Evolutionary conservation across 1,140 invertebrate species (phyloP).

Genomic region (Drosophila melanogaster): DNA sequence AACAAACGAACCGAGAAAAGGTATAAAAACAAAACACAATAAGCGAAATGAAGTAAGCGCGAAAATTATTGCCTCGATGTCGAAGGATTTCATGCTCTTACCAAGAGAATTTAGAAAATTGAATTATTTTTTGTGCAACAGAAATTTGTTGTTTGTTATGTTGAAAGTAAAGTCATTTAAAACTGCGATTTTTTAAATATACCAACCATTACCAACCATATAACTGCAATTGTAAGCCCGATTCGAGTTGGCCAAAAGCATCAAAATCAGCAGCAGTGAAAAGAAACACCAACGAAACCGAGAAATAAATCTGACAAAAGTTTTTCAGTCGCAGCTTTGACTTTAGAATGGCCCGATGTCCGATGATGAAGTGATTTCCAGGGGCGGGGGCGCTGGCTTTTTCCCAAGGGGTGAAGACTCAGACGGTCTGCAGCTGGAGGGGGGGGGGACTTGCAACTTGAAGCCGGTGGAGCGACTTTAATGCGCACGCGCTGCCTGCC

Average conservation of each 20-base stretch:
- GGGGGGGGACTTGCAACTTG: slow-evolving; percentile 8
- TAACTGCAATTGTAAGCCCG: slow-evolving; percentile 3
- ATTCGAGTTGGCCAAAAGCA: slow-evolving; percentile 38
- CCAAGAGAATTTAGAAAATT: neutral
- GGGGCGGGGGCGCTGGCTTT: slow-evolving; percentile 28
- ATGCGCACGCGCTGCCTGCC: slow-evolving; percentile 80
- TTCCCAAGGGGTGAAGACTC: neutral
- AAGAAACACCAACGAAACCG: slow-evolving; percentile 22
- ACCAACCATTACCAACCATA: too few relatives aligned
- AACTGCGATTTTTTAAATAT: too few relatives aligned
- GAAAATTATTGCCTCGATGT: neutral
- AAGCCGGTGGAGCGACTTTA: slow-evolving; percentile 53
- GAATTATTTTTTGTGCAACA: neutral
- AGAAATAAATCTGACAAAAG: slow-evolving; percentile 80
- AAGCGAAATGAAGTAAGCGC: slow-evolving; percentile 59
- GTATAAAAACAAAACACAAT: slow-evolving; percentile 46
- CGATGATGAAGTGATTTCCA: slow-evolving; percentile 79
- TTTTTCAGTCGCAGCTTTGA: slow-evolving; percentile 68
- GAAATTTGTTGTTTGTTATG: too few relatives aligned
- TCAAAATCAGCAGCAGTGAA: slow-evolving; percentile 23
- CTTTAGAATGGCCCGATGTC: slow-evolving; percentile 68
- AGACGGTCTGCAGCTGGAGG: neutral
- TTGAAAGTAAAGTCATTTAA: too few relatives aligned
- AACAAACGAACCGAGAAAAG: slow-evolving; percentile 36
- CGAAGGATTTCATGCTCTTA: slow-evolving; percentile 15